These are phyloP conservation scores for Epirrhoe tristata DNA, from an alignment of 2,888 invertebrate genomes.

Conservation along the genomic window DNA sequence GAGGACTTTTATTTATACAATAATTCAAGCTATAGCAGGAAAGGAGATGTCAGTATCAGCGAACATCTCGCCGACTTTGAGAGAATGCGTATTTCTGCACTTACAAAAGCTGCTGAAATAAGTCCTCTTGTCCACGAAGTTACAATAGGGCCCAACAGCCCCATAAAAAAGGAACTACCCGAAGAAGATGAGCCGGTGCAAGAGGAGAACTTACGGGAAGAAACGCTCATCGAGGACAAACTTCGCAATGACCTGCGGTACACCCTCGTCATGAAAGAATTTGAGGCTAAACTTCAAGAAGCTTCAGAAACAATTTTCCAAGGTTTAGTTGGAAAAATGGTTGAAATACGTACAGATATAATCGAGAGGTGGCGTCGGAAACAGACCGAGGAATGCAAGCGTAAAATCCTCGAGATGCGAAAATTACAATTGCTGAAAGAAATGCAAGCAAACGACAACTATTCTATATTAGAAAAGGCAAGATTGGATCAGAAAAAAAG, in stretches of 20 bases:
- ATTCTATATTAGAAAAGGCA: constrained; percentile 70
- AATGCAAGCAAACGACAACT: constrained; percentile 82
- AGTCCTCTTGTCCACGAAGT: constrained; percentile 80
- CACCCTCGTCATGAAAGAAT: constrained; percentile 68
- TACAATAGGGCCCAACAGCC: constrained; percentile 68
- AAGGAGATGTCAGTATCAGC: constrained; percentile 62
- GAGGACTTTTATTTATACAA: constrained; percentile 49
- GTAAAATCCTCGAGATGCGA: constrained; percentile 73
- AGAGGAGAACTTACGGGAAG: constrained; percentile 51
- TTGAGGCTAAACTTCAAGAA: constrained; percentile 64
- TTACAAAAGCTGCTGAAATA: constrained; percentile 85
- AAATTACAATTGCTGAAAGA: constrained; percentile 74
- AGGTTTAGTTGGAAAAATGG: constrained; percentile 69
- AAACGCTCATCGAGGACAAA: constrained; percentile 66
- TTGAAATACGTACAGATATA: constrained; percentile 64
- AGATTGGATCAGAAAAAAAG: constrained; percentile 81
- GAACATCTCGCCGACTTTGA: constrained; percentile 73
- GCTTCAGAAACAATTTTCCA: constrained; percentile 63
- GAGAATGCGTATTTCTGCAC: constrained; percentile 84
- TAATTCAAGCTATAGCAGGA: constrained; percentile 50
- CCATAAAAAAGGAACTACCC: constrained; percentile 50
- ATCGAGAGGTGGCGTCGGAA: constrained; percentile 65
- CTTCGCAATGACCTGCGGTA: constrained; percentile 67
- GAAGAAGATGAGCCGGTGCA: constrained; percentile 37
- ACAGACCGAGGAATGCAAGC: constrained; percentile 69